Evolutionary conservation across 2,797 vertebrate genomes (phyloP).

Genomic region (Loriculus beryllinus): DNA sequence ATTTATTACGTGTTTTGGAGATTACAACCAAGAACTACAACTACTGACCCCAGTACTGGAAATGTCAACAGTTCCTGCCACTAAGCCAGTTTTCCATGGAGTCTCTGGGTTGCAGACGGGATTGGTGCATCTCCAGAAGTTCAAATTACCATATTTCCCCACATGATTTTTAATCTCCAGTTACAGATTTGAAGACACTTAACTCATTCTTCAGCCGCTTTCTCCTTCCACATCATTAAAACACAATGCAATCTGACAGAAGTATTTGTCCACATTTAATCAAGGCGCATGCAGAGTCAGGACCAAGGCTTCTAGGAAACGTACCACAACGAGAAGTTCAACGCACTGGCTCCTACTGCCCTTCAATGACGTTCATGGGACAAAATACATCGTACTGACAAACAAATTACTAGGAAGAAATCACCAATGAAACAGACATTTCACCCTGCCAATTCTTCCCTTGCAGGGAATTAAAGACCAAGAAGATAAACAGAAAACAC

Average conservation of each 20-base stretch:
- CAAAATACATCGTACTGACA: neutral
- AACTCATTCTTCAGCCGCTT: neutral
- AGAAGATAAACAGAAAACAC: neutral
- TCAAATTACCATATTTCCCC: neutral
- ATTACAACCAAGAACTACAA: neutral
- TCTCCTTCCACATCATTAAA: neutral
- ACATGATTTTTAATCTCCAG: neutral
- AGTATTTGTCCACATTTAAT: neutral
- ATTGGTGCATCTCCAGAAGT: neutral
- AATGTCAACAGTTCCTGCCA: neutral
- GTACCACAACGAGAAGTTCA: neutral
- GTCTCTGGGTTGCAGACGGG: neutral
- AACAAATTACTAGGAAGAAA: neutral
- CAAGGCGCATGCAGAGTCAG: neutral
- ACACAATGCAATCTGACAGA: neutral
- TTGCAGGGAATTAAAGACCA: neutral
- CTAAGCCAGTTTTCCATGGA: neutral
- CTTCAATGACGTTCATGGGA: neutral
- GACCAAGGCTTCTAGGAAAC: neutral
- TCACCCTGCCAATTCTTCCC: neutral
- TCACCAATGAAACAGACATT: neutral
- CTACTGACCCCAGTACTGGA: neutral
- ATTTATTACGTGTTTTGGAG: neutral
- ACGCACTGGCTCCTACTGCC: rapidly evolving
- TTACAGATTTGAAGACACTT: neutral